Evolutionary conservation across 2,888 invertebrate genomes (phyloP), one percentile per base, ranked within the genome.

Genomic region (Yponomeuta malinellus): DNA sequence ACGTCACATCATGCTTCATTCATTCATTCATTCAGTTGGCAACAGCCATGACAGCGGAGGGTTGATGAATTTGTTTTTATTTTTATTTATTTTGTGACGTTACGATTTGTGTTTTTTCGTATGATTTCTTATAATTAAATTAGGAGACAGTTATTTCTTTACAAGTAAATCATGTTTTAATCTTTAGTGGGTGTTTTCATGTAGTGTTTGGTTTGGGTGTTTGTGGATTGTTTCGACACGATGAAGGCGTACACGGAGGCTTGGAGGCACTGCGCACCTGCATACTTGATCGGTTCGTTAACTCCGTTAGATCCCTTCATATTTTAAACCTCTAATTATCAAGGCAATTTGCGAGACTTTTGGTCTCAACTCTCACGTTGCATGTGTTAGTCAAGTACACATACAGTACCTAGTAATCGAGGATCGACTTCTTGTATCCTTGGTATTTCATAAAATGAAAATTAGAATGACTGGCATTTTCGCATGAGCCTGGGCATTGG

Each of bases 231-330:
- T 85, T 86, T 85, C 84, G 81, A 86, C 83, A 88, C 81, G 82
- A 90, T 91, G 91, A 89, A 86, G 87, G 85, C 87, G 87, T 85
- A 84, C 78, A 80, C 80, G 76, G 81, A 75, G 73, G 76, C 78
- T 83, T 83, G 88, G 87, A 85, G 86, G 83, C 88, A 86, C 81
- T 86, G 85, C 86, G 81, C 83, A 77, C 80, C 81, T 79, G 77
- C 81, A 74, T 80, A 85, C 82, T 81, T 88, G 80, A 85, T 89
- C 90, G 90, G 91, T 91, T 78, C 73, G 86, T 86, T 76, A 68
- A 71, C 64, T 31, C 15, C 43, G 33, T 33, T 33, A 33, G 33
- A 33, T 43, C 6, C 43, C 43, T 43, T 43, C 43, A 43, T 43
- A 43, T 43, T 43, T 5, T 8, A 43, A 5, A 6, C 43, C 43